A percentile compares a stretch with the other conserved stretches of the same genome.
Evolutionary conservation across 2,888 invertebrate species (phyloP).

Genomic region (Mayetiola destructor): DNA sequence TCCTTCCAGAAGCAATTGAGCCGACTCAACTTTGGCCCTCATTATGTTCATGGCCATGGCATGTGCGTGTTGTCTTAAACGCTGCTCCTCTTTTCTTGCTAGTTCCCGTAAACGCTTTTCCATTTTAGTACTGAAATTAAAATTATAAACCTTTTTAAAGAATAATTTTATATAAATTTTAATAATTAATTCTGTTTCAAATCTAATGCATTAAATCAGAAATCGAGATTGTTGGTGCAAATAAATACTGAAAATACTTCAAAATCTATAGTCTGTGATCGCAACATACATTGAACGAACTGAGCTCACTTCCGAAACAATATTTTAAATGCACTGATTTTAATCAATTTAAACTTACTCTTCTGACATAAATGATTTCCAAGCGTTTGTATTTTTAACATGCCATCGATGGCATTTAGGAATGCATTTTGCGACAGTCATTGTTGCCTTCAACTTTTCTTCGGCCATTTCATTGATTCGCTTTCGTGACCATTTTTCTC

Average conservation of each 20-base stretch:
- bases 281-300: too few species aligned
- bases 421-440: neutral
- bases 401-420: constrained; percentile 3
- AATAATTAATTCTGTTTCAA: neutral
- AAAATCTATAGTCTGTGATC: too few species aligned
- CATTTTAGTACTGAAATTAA: neutral
- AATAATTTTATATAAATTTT: too few species aligned
- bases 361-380: neutral
- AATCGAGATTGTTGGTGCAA: too few species aligned
- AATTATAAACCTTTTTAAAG: too few species aligned
- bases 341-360: neutral
- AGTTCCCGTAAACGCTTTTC: neutral
- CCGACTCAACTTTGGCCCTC: neutral
- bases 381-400: neutral
- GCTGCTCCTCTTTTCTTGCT: neutral
- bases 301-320: too few species aligned
- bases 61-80: neutral
- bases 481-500: neutral
- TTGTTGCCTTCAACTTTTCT: neutral
- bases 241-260: too few species aligned
- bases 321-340: neutral
- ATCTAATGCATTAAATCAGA: too few species aligned
- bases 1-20: neutral
- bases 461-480: constrained; percentile 1
- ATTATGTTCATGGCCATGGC: constrained; percentile 1